These are phyloP conservation scores for Calliopum simillimum DNA, from an alignment of 2,888 invertebrate species.

Conservation along the genomic window DNA sequence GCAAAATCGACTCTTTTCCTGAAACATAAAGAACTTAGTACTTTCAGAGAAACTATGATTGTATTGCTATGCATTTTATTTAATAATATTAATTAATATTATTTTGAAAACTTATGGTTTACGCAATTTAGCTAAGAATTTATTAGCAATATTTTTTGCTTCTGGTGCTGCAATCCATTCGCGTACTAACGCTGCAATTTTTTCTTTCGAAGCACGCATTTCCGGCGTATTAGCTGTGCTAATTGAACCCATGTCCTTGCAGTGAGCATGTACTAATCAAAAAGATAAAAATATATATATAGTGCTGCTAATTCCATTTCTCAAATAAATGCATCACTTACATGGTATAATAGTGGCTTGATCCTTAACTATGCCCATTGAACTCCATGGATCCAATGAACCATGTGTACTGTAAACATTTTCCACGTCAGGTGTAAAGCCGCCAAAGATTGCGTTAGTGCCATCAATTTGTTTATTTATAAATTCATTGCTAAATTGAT, in stretches of 20 bases:
- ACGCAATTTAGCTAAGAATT: too few relatives aligned
- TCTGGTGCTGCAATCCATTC: constrained; percentile 57
- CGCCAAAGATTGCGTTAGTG: constrained; percentile 70
- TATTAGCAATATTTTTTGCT: constrained; percentile 51
- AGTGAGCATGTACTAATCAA: constrained; percentile 60
- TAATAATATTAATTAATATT: too few relatives aligned
- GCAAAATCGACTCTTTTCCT: too few relatives aligned
- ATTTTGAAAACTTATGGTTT: too few relatives aligned
- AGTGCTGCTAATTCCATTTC: neutral
- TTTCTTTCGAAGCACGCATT: constrained; percentile 60
- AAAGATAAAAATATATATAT: neutral
- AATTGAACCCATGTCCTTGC: constrained; percentile 62
- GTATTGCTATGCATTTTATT: too few relatives aligned
- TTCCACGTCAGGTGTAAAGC: constrained; percentile 65
- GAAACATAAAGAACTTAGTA: too few relatives aligned
- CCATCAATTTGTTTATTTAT: constrained; percentile 51
- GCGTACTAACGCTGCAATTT: constrained; percentile 58
- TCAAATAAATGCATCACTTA: constrained; percentile 42
- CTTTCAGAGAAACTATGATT: too few relatives aligned
- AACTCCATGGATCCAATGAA: constrained; percentile 71
- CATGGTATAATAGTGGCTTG: constrained; percentile 60
- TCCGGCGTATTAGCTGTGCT: constrained; percentile 53
- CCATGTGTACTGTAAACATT: constrained; percentile 71
- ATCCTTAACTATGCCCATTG: constrained; percentile 66
- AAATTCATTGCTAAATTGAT: constrained; percentile 49